Conservation (phyloP, 2,888 invertebrate genomes). For the Drosophila pegasa region DNA sequence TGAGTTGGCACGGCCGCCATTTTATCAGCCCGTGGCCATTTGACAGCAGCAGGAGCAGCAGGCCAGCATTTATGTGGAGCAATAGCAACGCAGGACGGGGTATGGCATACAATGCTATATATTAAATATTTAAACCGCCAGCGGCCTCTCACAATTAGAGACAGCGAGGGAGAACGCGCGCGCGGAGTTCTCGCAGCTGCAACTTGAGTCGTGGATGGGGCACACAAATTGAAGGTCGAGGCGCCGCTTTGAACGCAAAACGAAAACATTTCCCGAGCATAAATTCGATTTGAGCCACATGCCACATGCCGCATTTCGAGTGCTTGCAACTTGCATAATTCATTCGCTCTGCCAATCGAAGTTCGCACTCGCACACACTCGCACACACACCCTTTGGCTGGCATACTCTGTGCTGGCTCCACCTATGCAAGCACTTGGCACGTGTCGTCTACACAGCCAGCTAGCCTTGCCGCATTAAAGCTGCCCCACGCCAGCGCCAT, state of each 20-base stretch:
- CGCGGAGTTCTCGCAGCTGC: constrained; percentile 29
- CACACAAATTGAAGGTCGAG: constrained; percentile 30
- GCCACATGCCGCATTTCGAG: constrained; percentile 18
- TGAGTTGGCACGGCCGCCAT: constrained; percentile 62
- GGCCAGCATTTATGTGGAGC: neutral
- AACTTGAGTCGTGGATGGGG: constrained; percentile 20
- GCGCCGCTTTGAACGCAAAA: constrained; percentile 24
- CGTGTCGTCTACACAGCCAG: constrained; percentile 12
- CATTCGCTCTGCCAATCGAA: constrained; percentile 37
- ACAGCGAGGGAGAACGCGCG: constrained; percentile 6
- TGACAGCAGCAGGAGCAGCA: constrained; percentile 8
- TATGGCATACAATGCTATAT: neutral
- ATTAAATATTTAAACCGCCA: constrained; percentile 58
- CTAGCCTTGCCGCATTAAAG: neutral
- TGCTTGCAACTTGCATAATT: constrained; percentile 52
- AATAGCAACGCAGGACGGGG: neutral
- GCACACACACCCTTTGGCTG: neutral
- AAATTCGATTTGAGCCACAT: constrained; percentile 53
- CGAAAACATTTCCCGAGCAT: constrained; percentile 44
- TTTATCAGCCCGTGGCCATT: constrained; percentile 48
- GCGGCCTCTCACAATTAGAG: constrained; percentile 48
- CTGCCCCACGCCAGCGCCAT: constrained; percentile 9
- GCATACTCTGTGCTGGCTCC: neutral
- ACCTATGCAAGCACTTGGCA: constrained; percentile 29
- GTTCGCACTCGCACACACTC: constrained; percentile 2